Percentiles rank a stretch among this genome's conserved stretches.
These are phyloP conservation scores for Jaculus jaculus DNA, from an alignment of 2,113 vertebrate genomes.

Conservation along the genomic window DNA sequence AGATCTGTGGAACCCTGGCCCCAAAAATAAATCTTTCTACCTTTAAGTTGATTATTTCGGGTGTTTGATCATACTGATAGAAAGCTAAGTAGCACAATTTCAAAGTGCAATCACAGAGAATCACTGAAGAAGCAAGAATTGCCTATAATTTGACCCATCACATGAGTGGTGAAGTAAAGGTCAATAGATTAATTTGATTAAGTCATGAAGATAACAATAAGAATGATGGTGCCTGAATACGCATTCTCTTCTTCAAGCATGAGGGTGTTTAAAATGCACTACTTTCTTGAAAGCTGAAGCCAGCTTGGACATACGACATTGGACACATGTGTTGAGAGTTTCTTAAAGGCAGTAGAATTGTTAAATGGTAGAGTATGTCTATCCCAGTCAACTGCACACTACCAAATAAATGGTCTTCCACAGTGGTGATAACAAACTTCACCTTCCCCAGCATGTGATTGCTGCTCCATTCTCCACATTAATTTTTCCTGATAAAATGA, in stretches of 20 bases:
- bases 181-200: neutral
- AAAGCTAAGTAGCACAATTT: neutral
- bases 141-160: neutral
- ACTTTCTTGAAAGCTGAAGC: neutral
- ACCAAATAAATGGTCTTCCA: neutral
- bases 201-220: neutral
- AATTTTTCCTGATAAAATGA: neutral
- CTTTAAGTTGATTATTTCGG: neutral
- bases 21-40: neutral
- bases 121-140: neutral
- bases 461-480: neutral
- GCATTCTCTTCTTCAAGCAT: neutral
- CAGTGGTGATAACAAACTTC: neutral
- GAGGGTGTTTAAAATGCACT: neutral
- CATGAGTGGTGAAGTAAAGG: neutral
- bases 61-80: neutral
- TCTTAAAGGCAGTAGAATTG: neutral
- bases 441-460: neutral
- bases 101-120: neutral
- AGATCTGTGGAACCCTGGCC: neutral
- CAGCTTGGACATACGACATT: neutral
- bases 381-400: too few relatives aligned
- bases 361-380: neutral
- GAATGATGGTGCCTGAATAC: neutral
- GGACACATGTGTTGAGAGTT: neutral